phyloP scores from a whole-genome alignment of 2,113 vertebrate species.

The Eulacestoma nigropectus region DNA sequence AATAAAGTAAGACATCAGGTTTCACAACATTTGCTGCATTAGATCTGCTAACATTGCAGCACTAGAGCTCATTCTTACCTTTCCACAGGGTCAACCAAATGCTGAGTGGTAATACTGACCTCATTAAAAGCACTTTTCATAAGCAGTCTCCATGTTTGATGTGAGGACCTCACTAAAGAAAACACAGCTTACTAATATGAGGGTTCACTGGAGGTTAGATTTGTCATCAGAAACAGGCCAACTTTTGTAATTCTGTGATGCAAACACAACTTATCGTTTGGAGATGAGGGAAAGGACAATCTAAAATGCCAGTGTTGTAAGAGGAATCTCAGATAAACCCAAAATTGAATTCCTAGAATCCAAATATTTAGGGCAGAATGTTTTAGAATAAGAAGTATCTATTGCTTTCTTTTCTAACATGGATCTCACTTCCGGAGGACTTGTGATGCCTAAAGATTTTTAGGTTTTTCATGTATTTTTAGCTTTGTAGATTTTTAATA shows the following conservation, averaged over 20 bases:
- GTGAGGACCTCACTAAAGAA: background rate
- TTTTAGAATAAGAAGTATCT: background rate
- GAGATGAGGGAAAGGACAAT: background rate
- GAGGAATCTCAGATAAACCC: background rate
- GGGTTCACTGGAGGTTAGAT: background rate
- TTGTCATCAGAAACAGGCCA: background rate
- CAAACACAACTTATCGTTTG: background rate
- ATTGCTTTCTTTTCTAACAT: background rate
- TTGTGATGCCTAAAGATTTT: background rate
- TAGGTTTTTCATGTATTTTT: background rate
- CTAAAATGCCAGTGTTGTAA: background rate
- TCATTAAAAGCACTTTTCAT: background rate
- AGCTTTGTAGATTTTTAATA: background rate
- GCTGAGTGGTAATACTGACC: background rate
- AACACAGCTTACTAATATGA: background rate
- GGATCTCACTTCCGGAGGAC: background rate
- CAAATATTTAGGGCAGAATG: background rate
- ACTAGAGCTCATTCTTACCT: background rate
- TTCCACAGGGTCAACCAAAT: background rate
- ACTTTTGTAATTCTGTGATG: background rate
- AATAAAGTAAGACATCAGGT: background rate
- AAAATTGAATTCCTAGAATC: background rate
- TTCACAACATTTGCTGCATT: background rate
- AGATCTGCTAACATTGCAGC: background rate
- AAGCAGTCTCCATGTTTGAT: background rate